Percentiles rank a stretch among this genome's conserved stretches.
Conservation (phyloP, 2,888 invertebrate species). For the Meloe dianella region DNA sequence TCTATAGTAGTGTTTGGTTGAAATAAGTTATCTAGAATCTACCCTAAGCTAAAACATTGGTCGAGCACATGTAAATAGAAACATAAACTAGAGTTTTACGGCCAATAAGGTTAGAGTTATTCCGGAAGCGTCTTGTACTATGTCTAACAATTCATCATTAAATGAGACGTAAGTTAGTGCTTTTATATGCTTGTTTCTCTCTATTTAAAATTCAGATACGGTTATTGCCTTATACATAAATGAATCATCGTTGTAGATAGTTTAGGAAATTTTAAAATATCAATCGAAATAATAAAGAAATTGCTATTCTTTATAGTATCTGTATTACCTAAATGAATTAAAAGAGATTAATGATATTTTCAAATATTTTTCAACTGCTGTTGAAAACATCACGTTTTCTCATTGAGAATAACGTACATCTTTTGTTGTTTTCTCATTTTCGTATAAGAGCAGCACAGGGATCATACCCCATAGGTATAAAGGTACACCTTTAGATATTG, state of each 20-base stretch:
- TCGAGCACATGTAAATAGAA: constrained; percentile 28
- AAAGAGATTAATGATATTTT: too few relatives aligned
- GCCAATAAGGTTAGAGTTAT: constrained; percentile 22
- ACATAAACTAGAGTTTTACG: constrained; percentile 26
- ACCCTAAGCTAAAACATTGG: constrained; percentile 15
- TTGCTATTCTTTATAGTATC: too few relatives aligned
- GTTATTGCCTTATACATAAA: background rate
- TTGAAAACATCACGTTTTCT: background rate
- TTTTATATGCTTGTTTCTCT: background rate
- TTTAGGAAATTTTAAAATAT: constrained; percentile 12
- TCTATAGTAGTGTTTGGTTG: background rate
- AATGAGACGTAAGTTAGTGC: constrained; percentile 18
- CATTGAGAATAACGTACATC: background rate
- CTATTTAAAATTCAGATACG: constrained; percentile 16
- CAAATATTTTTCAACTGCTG: too few relatives aligned
- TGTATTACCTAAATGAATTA: too few relatives aligned
- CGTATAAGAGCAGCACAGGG: constrained; percentile 13
- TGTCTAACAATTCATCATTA: constrained; percentile 21
- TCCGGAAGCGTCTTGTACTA: constrained; percentile 13
- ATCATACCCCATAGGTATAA: background rate
- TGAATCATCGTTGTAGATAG: constrained; percentile 13
- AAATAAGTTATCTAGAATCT: background rate
- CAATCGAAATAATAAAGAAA: background rate
- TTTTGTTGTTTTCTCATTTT: constrained; percentile 9
- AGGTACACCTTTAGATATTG: background rate